A percentile compares a stretch with the other conserved stretches of the same genome.
These are phyloP conservation scores for Sweltsa coloradensis DNA, from an alignment of 1,140 invertebrate species.

Conservation along the genomic window DNA sequence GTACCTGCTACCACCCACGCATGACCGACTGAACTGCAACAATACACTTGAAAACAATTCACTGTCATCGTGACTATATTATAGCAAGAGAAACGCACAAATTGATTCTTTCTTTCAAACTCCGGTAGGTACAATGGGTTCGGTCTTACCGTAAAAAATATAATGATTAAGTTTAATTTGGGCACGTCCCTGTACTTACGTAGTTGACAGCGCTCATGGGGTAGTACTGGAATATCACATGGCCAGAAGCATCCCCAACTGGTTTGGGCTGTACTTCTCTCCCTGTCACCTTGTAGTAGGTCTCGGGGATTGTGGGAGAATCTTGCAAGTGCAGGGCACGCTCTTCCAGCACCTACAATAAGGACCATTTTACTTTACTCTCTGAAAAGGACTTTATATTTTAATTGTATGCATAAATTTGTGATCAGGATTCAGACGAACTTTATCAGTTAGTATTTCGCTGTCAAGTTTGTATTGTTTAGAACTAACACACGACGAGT, in stretches of 20 bases:
- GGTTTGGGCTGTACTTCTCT: constrained; percentile 71
- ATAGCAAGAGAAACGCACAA: too few species aligned
- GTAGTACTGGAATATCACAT: constrained; percentile 75
- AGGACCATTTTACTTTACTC: constrained; percentile 6
- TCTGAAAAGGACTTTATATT: too few species aligned
- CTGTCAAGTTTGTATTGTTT: too few species aligned
- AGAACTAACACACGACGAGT: too few species aligned
- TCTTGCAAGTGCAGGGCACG: constrained; percentile 64
- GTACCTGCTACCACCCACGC: constrained; percentile 58
- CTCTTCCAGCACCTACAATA: constrained; percentile 66
- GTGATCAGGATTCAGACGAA: too few species aligned
- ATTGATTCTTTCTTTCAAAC: background rate
- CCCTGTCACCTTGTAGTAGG: constrained; percentile 64
- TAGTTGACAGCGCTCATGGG: constrained; percentile 78
- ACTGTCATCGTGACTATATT: background rate
- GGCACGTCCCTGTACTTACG: too few species aligned
- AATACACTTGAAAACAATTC: constrained; percentile 4
- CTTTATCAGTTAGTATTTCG: too few species aligned
- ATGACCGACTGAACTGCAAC: constrained; percentile 69
- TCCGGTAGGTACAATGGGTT: background rate
- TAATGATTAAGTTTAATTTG: too few species aligned
- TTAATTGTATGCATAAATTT: too few species aligned
- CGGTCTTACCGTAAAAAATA: too few species aligned
- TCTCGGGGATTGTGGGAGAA: constrained; percentile 55
- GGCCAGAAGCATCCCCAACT: constrained; percentile 71